Base-by-base conservation (phyloP, 1,140 invertebrate species). In the Diachasmimorpha longicaudata region DNA sequence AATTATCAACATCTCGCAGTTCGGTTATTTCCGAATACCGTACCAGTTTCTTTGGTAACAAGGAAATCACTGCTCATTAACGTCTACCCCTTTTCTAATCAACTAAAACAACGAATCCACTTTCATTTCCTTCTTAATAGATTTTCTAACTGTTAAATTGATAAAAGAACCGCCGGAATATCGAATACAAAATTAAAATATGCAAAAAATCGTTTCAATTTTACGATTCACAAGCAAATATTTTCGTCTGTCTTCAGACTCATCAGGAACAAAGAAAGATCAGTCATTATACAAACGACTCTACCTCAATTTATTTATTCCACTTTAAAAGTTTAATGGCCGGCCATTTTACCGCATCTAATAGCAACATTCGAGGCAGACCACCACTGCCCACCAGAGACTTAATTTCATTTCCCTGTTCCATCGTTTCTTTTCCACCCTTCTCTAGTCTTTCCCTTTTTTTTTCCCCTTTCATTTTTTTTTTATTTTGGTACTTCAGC, bases 371-470 rank as follows among this genome's bases (percentile, higher is more conserved):
- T 52, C 48, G 48, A 52, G 48, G 16, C n/a, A 16, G n/a, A 52
- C 48, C 48, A 52, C 48, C 48, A 52, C 48, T 19, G 48, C 48
- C 16, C 48, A 16, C 48, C 3, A 52, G 48, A 52, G 48, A 52
- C 42, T 67, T 36, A 52, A 69, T 75, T 74, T 75, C 66, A 42
- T 19, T 14, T 74, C 48, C 63, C 31, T 67, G 25, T 72, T 74
- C 39, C 68, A 63, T 46, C 39, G 46, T 19, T 68, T 21, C 58
- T 19, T 44, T 25, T 44, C 39, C 31, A 55, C 55, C 14, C 36
- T 21, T n/a, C 4, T 25, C 8, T 13, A 72, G 52, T 72, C 31
- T 46, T 14, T 16, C 46, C 6, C 42, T 73, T 63, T 19, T 13
- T 70, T 70, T 75, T 55, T 58, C 52, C 31, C 37, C 37, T 58